phyloP scores from a whole-genome alignment of 2,113 vertebrate species.

The Ptyas mucosa region DNA sequence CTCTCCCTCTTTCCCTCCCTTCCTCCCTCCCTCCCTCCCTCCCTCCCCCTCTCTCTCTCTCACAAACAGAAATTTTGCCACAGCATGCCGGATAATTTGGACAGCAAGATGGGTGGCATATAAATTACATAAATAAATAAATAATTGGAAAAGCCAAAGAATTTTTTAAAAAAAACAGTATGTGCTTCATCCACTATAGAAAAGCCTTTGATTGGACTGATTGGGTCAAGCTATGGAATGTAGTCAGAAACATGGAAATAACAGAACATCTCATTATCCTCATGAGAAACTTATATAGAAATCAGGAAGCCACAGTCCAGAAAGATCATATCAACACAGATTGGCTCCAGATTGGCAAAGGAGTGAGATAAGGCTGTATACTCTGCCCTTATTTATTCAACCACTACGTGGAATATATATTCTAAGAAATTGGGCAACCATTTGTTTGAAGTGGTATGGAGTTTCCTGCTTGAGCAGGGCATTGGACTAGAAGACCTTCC shows the following conservation, averaged over 20 bases:
- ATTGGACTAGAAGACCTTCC: too few relatives aligned
- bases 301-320: not conserved
- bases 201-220: not conserved
- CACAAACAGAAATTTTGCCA: not conserved
- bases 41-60: too few relatives aligned
- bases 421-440: not conserved
- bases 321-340: not conserved
- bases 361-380: not conserved
- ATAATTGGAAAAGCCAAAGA: not conserved
- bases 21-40: too few relatives aligned
- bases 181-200: not conserved
- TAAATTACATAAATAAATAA: not conserved
- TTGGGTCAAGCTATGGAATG: not conserved
- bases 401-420: not conserved
- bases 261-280: not conserved
- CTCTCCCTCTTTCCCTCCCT: too few relatives aligned
- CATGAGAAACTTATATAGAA: not conserved
- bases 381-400: not conserved
- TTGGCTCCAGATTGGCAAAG: not conserved
- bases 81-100: not conserved
- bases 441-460: too few relatives aligned
- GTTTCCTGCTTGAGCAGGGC: too few relatives aligned
- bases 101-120: not conserved
- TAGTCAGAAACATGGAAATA: not conserved
- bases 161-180: not conserved